Base-by-base conservation (phyloP, 2,797 vertebrate species). In the Lindbergichthys nudifrons region DNA sequence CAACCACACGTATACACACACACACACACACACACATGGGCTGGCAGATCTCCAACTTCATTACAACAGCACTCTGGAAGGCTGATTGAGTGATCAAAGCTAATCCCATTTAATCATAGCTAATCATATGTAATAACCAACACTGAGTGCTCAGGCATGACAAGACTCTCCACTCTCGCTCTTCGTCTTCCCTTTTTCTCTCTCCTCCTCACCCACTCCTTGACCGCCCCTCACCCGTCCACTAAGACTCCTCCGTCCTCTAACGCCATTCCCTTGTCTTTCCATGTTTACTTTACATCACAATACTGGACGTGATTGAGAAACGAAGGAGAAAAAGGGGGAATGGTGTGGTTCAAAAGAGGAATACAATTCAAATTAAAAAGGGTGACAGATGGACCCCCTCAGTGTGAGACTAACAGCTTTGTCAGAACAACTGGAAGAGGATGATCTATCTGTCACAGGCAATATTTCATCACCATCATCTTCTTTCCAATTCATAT, bases 31-130 rank as follows among this genome's bases (percentile, higher is more conserved):
- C 43, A 59, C 65, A 73, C 58, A 61, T 3, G 15, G 0, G 42
- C 68, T 92, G 87, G 86, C 82, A 51, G 53, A 59, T 54, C 30
- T 77, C 85, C 86, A 90, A 45, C 73, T 92, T 88, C 85, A 87
- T 89, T 88, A 90, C 77, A 82, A 80, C 75, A 75, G 72, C 75
- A 72, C 83, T 86, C 80, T 64, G 69, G 74, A 79, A 68, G 75
- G n/a, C 85, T 91, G 89, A 93, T 87, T 90, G 90, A 93, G 85
- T 85, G 87, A 92, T 92, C 89, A 85, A 84, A 87, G 64, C 70
- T 91, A 92, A 92, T 91, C 76, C 10, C 80, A 79, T 89, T 89
- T 91, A 92, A 92, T 92, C 88, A 83, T 69, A 85, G 87, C 81
- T 89, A 91, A 92, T 92, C 87, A 87, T 68, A 88, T 86, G 78